Evolutionary conservation across 2,888 invertebrate genomes (phyloP).

Genomic region (Scelioninae gen. 2): DNA sequence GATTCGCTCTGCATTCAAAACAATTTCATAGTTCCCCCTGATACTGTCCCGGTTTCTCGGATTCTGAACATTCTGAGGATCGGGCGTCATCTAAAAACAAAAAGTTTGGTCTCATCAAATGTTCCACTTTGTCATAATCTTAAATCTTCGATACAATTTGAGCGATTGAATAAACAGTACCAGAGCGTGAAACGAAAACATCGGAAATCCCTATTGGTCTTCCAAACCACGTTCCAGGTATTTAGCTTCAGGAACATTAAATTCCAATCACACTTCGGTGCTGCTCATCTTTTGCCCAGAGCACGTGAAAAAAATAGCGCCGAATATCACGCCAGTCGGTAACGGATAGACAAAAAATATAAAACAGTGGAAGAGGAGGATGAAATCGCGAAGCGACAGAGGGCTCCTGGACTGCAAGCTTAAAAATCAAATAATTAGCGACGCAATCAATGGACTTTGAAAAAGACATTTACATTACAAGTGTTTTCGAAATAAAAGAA

Average conservation of each 20-base stretch:
- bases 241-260: slow-evolving; percentile 1
- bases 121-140: no score
- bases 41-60: not conserved
- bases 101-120: no score
- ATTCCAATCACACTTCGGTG: slow-evolving; percentile 40
- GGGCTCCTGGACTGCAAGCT: slow-evolving; percentile 15
- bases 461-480: slow-evolving; percentile 44
- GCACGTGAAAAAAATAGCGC: slow-evolving; percentile 2
- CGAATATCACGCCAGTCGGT: slow-evolving; percentile 9
- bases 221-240: slow-evolving; percentile 17
- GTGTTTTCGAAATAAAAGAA: slow-evolving; percentile 37
- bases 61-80: no score
- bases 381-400: no score
- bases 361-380: not conserved
- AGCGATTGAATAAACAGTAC: no score
- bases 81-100: no score
- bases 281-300: slow-evolving; percentile 20
- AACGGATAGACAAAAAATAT: slow-evolving; percentile 3
- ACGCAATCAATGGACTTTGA: slow-evolving; percentile 24
- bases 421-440: slow-evolving; percentile 38
- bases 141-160: no score
- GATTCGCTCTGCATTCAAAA: slow-evolving; percentile 25
- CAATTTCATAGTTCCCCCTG: not conserved
- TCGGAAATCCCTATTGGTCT: not conserved
- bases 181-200: not conserved